Conservation (phyloP, 2,888 invertebrate genomes). For the Hirtodrosophila histrioides region DNA sequence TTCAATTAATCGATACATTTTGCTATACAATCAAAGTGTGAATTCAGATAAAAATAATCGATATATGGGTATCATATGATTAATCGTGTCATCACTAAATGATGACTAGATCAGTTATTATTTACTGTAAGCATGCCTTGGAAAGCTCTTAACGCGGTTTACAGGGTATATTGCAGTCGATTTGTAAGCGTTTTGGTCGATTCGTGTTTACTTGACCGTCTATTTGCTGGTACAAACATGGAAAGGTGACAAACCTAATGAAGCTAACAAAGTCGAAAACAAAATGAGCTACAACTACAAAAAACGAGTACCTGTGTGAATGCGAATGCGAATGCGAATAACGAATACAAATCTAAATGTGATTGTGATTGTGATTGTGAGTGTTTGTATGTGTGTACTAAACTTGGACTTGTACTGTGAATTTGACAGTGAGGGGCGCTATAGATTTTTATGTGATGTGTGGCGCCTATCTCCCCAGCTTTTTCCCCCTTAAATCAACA, state of each 20-base stretch:
- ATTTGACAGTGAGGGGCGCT: too few relatives aligned
- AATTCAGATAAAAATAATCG: too few relatives aligned
- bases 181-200: background rate
- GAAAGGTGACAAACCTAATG: conserved; percentile 54
- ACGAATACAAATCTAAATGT: background rate
- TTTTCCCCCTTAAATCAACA: too few relatives aligned
- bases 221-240: conserved; percentile 40
- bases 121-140: too few relatives aligned
- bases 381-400: too few relatives aligned
- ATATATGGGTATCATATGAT: too few relatives aligned
- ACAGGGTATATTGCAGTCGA: conserved; percentile 20
- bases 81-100: too few relatives aligned
- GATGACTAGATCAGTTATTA: too few relatives aligned
- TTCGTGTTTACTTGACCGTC: conserved; percentile 23
- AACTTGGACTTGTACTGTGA: conserved; percentile 2
- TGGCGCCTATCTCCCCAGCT: too few relatives aligned
- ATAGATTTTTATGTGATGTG: too few relatives aligned
- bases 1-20: too few relatives aligned
- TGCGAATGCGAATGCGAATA: conserved; percentile 23
- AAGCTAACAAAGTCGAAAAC: conserved; percentile 49
- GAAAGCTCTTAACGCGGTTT: background rate
- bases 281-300: conserved; percentile 26
- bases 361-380: background rate
- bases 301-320: conserved; percentile 12
- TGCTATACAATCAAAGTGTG: too few relatives aligned